phyloP scores from a whole-genome alignment of 2,888 invertebrate species.

The Amphipoea oculea region DNA sequence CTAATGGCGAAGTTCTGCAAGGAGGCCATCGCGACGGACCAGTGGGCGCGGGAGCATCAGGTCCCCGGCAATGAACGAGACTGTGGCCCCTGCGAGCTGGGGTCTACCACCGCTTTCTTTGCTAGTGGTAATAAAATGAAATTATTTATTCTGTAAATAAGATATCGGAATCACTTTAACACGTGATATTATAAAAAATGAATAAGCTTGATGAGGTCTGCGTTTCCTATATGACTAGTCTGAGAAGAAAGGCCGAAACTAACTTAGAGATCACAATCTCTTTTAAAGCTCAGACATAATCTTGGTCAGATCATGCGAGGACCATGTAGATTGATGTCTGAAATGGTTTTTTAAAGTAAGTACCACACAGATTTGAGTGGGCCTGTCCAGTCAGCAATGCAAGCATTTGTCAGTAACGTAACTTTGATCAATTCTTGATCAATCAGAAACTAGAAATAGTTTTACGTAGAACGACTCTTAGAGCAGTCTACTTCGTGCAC shows the following conservation, averaged over 20 bases:
- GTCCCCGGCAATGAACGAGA: slow-evolving; percentile 71
- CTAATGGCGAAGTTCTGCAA: slow-evolving; percentile 83
- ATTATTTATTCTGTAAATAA: neutral
- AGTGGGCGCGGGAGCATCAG: slow-evolving; percentile 81
- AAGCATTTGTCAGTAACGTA: too few relatives aligned
- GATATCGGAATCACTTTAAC: neutral
- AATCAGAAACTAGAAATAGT: too few relatives aligned
- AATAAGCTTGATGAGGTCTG: neutral
- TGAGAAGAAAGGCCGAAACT: neutral
- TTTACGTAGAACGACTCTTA: too few relatives aligned
- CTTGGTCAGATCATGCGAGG: too few relatives aligned
- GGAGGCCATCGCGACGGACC: slow-evolving; percentile 81
- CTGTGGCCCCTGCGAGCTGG: slow-evolving; percentile 80
- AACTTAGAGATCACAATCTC: neutral
- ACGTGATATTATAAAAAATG: neutral
- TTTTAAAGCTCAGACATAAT: too few relatives aligned
- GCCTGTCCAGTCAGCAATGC: too few relatives aligned
- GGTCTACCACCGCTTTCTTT: slow-evolving; percentile 85
- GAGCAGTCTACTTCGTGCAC: too few relatives aligned
- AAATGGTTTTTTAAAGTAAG: too few relatives aligned
- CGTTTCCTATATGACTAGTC: too few relatives aligned
- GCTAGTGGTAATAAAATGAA: slow-evolving; percentile 75
- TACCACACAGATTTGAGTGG: too few relatives aligned
- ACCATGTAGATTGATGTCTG: too few relatives aligned
- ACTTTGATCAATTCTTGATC: too few relatives aligned